Evolutionary conservation across 2,888 invertebrate genomes (phyloP), one percentile per base, ranked within the genome.

Genomic region (Lysandra coridon): DNA sequence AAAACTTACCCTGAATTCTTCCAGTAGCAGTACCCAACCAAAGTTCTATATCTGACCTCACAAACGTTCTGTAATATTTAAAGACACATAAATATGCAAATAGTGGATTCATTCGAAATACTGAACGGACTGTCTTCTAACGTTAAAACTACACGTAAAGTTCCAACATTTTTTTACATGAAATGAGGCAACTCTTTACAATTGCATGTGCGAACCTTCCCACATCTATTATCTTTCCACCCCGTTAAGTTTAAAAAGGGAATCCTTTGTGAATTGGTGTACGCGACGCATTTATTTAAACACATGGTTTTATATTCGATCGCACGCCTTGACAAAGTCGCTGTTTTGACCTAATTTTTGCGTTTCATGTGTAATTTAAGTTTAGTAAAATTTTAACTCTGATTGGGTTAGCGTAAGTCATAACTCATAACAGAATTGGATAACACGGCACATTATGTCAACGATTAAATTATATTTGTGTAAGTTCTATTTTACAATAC

Each of bases 181-280:
- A 83, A 83, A 82, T 81, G 81, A 80, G 83, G 80, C 81, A 80
- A 82, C 76, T 76, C 78, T 80, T 80, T 80, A 80, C 81, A 81
- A 80, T 83, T 76, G 82, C 83, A 83, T 82, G 81, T 81, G 83
- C 79, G 80, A 83, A 82, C 80, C 82, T 82, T 83, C 82, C 80
- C 83, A 82, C 84, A 83, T 83, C 81, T 82, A 83, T 84, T 83
- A 84, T 83, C 81, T 82, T 84, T 83, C 83, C 83, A 81, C 80
- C 79, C 82, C 82, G 82, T 81, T 83, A 81, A 80, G 79, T 81
- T 81, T 81, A 81, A 81, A 80, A 79, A 80, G 80, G 81, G 82
- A 82, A 82, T 81, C 79, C 79, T 81, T 77, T 80, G 74, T 79
- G 69, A 23, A 30, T 10, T 49, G 49, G 75, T 23, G 49, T 53